Evolutionary conservation across 2,113 vertebrate species (phyloP), one percentile per base, ranked within the genome.

Genomic region (Phrynosoma platyrhinos): DNA sequence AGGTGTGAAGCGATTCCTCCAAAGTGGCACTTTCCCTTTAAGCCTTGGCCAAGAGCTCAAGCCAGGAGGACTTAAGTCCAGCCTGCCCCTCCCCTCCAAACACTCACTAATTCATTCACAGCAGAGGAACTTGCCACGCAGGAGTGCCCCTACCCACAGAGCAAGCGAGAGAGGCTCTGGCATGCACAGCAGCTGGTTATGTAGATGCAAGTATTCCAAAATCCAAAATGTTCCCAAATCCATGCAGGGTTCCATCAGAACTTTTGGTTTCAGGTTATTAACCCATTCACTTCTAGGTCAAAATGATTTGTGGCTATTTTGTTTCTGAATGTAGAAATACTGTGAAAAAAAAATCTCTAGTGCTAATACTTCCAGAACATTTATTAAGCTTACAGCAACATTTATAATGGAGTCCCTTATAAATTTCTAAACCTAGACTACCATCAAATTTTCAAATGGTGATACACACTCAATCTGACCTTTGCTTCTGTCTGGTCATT

Each of bases 331-430:
- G 13, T 36, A 77, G 32, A 87, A 62, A 36, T 68, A 75, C 53
- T 75, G 32, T 76, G 36, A 32, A 12, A 82, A 82, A 36, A 36
- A 36, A 87, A 64, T 55, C 52, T 32, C 2, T 4, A 5, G 23
- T 82, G 40, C 55, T 82, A 32, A 32, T 82, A 66, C 30, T 66
- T 87, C 21, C 58, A 75, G 40, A 47, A 87, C 36, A 69, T 82
- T 82, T 74, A 62, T 71, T 55, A 74, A 80, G 53, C 32, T 74
- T 87, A 82, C 80, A 82, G n/a, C 71, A 52, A 16, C 55, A 32
- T 82, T 76, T 87, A 47, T 21, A 87, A 66, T 75, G 30, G 20
- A 23, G 1, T 25, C 20, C 20, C 20, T 21, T 25, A 68, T 68
- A 7, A 68, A 32, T 76, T 9, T 76, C 36, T 40, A 66, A 42